Conservation (phyloP, 2,888 invertebrate genomes). For the Eurytoma californica region DNA sequence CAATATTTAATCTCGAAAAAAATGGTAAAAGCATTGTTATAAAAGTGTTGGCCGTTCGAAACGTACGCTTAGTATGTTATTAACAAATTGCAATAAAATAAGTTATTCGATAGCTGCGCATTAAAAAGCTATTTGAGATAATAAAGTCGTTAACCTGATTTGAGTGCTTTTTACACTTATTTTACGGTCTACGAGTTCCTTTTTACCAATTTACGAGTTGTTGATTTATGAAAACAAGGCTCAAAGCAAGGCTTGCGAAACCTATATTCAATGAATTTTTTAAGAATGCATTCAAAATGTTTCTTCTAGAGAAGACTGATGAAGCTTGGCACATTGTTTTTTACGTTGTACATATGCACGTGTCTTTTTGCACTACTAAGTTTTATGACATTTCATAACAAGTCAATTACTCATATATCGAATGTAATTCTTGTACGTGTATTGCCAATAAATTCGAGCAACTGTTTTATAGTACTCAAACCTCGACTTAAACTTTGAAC, state of each 20-base stretch:
- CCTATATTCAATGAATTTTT: conserved; percentile 31
- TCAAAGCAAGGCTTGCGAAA: conserved; percentile 27
- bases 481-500: no score
- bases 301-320: conserved; percentile 17
- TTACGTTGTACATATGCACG: background rate
- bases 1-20: no score
- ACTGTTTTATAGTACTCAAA: no score
- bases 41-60: no score
- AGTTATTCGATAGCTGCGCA: conserved; percentile 11
- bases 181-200: conserved; percentile 24
- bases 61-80: background rate
- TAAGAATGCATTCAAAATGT: conserved; percentile 9
- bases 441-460: no score
- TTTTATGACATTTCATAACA: background rate
- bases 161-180: conserved; percentile 30
- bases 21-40: no score
- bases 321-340: background rate
- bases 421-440: no score
- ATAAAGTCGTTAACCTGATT: conserved; percentile 46
- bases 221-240: conserved; percentile 53
- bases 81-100: conserved; percentile 23
- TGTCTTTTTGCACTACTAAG: background rate
- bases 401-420: no score
- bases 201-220: conserved; percentile 40
- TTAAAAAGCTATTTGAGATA: conserved; percentile 45